Evolutionary conservation across 2,113 vertebrate species (phyloP), one percentile per base, ranked within the genome.

Genomic region (Chloropsis hardwickii): DNA sequence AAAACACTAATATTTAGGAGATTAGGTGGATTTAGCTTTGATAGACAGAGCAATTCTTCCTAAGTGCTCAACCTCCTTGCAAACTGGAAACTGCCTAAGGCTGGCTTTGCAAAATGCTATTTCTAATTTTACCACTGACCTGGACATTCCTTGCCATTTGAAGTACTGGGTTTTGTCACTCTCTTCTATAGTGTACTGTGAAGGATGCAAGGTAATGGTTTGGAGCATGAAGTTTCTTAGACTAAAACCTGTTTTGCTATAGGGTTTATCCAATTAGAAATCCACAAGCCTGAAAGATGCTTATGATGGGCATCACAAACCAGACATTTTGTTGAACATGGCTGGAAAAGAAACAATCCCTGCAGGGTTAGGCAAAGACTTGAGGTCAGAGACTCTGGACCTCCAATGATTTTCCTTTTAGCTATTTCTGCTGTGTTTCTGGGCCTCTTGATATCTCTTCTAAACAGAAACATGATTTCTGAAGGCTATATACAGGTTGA

Each of bases 1-100:
- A 96, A 97, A 96, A 97, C 81, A 88, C 72, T 96, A 61, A 96
- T 85, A 83, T 98, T 97, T 90, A 98, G 92, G 54, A 93, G 96
- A 97, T 97, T 97, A 97, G 94, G 84, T 91, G 77, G 74, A 92
- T 37, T 95, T 54, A 80, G 86, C 87, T 94, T 97, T 92, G 97
- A 93, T 48, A 96, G 95, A 88, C 54, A 96, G 50, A 96, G 61
- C 73, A 95, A 96, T 90, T 96, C 84, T 69, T 96, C 94, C 84
- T 73, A 96, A 92, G 69, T 76, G 87, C 76, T 97, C 94, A 97
- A 73, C 86, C 54, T 95, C 37, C 74, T 66, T 72, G 80, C 47
- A 86, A 92, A 96, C 67, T 20, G 85, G 77, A 97, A 96, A 94
- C 56, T 83, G 58, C 72, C 88, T 94, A 80, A 69, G 56, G 73